Percentiles rank a stretch among this genome's conserved stretches.
phyloP scores from a whole-genome alignment of 1,140 invertebrate genomes.

The Habropoda laboriosa region DNA sequence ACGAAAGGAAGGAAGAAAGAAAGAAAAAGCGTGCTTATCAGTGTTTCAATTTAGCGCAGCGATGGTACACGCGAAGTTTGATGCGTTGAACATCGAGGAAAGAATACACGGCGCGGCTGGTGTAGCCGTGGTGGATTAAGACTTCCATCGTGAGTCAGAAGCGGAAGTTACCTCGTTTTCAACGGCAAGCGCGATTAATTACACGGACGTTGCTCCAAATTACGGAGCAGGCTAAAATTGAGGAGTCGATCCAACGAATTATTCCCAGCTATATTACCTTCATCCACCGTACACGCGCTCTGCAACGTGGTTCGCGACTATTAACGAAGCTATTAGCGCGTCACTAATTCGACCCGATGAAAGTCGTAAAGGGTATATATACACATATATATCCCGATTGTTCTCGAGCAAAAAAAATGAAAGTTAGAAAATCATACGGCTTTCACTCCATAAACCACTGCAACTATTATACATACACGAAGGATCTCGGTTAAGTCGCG shows the following conservation, averaged over 20 bases:
- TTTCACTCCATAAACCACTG: not conserved
- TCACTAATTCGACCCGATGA: not conserved
- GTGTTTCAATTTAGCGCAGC: not conserved
- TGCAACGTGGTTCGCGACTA: not conserved
- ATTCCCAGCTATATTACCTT: not conserved
- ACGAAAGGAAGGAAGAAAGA: too few relatives aligned
- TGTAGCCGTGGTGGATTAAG: too few relatives aligned
- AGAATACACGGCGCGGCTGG: too few relatives aligned
- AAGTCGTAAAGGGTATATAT: not conserved
- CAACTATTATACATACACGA: too few relatives aligned
- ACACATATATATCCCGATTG: too few relatives aligned
- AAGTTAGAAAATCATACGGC: not conserved
- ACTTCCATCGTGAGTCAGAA: not conserved
- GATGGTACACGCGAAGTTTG: not conserved
- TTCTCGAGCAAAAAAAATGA: not conserved
- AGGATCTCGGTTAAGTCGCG: not conserved
- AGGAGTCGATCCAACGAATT: not conserved
- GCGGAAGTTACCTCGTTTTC: not conserved
- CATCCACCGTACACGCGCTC: not conserved
- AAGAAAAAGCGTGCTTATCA: too few relatives aligned
- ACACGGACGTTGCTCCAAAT: not conserved
- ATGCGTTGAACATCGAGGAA: not conserved
- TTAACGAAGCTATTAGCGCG: not conserved
- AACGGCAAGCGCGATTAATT: conserved; percentile 9
- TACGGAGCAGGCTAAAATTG: not conserved